phyloP scores from a whole-genome alignment of 2,888 invertebrate genomes.

The Eupelmus urozonus region DNA sequence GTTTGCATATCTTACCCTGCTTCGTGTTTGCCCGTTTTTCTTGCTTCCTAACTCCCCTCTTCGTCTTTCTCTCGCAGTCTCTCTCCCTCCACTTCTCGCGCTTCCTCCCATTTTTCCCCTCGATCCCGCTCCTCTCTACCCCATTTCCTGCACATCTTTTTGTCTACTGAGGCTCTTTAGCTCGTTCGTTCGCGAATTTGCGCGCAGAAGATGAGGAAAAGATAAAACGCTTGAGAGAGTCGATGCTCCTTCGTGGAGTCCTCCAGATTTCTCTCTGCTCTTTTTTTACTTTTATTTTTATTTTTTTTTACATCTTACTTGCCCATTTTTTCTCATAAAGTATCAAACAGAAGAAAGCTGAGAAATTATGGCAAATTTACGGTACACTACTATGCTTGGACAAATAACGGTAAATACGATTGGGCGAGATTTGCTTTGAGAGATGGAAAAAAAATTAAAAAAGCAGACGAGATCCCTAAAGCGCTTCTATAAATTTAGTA shows the following conservation, averaged over 20 bases:
- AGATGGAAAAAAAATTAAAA: slow-evolving; percentile 15
- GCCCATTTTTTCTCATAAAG: no score
- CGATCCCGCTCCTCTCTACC: neutral
- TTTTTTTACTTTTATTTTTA: neutral
- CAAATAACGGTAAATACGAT: neutral
- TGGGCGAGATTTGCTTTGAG: neutral
- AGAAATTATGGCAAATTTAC: slow-evolving; percentile 23
- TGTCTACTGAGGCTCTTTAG: neutral
- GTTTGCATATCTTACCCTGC: slow-evolving; percentile 64
- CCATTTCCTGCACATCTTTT: slow-evolving; percentile 19
- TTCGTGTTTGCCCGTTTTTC: slow-evolving; percentile 64
- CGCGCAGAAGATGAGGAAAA: neutral
- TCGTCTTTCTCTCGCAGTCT: neutral
- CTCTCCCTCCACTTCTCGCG: neutral
- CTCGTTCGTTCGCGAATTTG: neutral
- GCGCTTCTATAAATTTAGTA: neutral
- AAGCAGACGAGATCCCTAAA: no score
- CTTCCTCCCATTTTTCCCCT: slow-evolving; percentile 1
- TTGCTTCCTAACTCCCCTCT: neutral
- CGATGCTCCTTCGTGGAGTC: neutral
- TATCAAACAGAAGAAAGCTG: neutral
- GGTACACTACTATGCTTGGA: neutral
- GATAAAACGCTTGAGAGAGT: slow-evolving; percentile 25
- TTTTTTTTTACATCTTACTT: no score
- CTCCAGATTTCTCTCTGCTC: slow-evolving; percentile 1